These are phyloP conservation scores for Oxystoma pomonae DNA, from an alignment of 2,888 invertebrate genomes.

Conservation along the genomic window DNA sequence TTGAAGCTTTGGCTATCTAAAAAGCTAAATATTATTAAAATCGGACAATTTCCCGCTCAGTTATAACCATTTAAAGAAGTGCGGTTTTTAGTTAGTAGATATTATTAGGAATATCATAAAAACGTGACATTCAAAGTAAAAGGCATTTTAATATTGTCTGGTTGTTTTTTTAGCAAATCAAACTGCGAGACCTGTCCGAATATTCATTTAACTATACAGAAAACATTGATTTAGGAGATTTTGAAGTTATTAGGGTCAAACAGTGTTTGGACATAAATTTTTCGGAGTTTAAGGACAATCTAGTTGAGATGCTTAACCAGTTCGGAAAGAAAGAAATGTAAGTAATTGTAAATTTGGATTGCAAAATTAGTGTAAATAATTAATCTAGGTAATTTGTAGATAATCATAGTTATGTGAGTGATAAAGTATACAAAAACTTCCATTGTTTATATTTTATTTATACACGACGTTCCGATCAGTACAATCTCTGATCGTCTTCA, in stretches of 20 bases:
- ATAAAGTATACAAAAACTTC: too few relatives aligned
- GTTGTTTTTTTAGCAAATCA: slow-evolving; percentile 35
- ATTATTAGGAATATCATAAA: not conserved
- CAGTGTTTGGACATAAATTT: slow-evolving; percentile 44
- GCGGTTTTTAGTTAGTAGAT: too few relatives aligned
- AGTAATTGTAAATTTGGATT: slow-evolving; percentile 12
- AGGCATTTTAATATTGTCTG: not conserved
- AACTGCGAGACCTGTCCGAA: slow-evolving; percentile 37
- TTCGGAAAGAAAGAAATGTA: slow-evolving; percentile 37
- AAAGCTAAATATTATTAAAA: too few relatives aligned
- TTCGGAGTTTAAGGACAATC: slow-evolving; percentile 41
- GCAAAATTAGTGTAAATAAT: not conserved
- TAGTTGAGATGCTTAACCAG: slow-evolving; percentile 41
- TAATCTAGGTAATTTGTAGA: too few relatives aligned
- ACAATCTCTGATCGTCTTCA: too few relatives aligned
- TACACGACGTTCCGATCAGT: too few relatives aligned
- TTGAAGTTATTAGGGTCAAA: slow-evolving; percentile 39
- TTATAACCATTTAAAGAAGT: too few relatives aligned
- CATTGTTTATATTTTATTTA: too few relatives aligned
- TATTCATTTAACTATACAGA: slow-evolving; percentile 42
- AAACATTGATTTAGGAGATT: slow-evolving; percentile 36
- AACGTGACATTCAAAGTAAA: too few relatives aligned
- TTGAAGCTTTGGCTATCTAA: too few relatives aligned
- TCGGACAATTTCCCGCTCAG: too few relatives aligned
- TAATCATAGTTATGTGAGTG: too few relatives aligned